A percentile compares a stretch with the other conserved stretches of the same genome.
phyloP scores from a whole-genome alignment of 2,888 invertebrate species.

The Eulithis prunata region DNA sequence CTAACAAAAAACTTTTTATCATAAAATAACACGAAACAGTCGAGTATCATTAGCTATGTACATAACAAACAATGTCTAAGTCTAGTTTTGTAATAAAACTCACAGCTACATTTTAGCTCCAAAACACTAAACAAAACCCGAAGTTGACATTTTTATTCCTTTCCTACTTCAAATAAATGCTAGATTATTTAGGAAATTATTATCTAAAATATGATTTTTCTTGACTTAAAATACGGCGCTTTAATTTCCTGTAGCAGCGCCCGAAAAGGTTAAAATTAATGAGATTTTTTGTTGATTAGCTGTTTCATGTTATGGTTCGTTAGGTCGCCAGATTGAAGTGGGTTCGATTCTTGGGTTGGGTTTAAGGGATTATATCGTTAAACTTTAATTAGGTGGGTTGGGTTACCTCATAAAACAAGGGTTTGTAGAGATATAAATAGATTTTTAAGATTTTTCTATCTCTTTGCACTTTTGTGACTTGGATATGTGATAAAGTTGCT shows the following conservation, averaged over 20 bases:
- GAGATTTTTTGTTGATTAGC: constrained; percentile 38
- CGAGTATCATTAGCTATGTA: too few relatives aligned
- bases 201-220: not conserved
- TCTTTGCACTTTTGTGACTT: too few relatives aligned
- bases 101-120: not conserved
- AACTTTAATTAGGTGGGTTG: constrained; percentile 12
- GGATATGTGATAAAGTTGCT: too few relatives aligned
- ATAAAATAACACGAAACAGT: too few relatives aligned
- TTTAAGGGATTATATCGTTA: constrained; percentile 6
- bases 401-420: not conserved
- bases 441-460: too few relatives aligned
- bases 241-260: constrained; percentile 28
- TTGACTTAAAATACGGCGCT: constrained; percentile 6
- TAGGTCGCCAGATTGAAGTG: constrained; percentile 32
- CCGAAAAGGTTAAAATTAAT: constrained; percentile 34
- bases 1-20: too few relatives aligned
- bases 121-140: too few relatives aligned
- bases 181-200: not conserved
- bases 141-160: too few relatives aligned
- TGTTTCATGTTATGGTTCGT: constrained; percentile 35
- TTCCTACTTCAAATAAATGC: too few relatives aligned
- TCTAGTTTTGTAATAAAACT: not conserved
- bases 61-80: too few relatives aligned
- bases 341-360: constrained; percentile 26
- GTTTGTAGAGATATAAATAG: not conserved